Evolutionary conservation across 1,140 invertebrate genomes (phyloP), one percentile per base, ranked within the genome.

Genomic region (Tetramorium parvispinum): DNA sequence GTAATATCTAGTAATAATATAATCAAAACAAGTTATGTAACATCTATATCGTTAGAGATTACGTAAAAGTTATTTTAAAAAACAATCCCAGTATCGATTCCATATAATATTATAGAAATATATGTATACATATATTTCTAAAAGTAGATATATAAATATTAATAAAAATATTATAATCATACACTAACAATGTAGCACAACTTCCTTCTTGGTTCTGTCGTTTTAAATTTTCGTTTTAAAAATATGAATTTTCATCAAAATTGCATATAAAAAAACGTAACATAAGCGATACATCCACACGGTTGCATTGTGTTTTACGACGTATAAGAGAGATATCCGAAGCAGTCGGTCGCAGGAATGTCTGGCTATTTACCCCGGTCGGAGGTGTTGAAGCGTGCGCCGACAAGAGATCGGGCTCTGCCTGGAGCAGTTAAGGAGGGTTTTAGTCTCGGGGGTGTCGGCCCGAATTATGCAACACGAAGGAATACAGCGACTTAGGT

Each of bases 371-470:
- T 91, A 88, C 83, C 66, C 70, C 43, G 51, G 8, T 8, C 73
- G 77, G 85, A 92, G 91, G 92, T 91, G 92, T 92, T 87, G 91
- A 88, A 88, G 89, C 88, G 91, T 88, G 88, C 75, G 85, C 87
- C 87, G 65, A 89, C 85, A 81, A 85, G 92, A 91, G 87, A 87
- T 92, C 85, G 89, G 86, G 78, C 71, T 89, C 68, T 66, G 92
- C 91, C 92, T 81, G 87, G 59, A 92, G 91, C 92, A 90, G 85
- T 93, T 87, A 89, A 92, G 91, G 89, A 92, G 92, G 92, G 89
- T 87, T 88, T 61, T 63, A 79, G 73, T 87, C 79, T 70, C 79
- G 90, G 86, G 89, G 91, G 92, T 93, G 92, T 93, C 91, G 85
- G 87, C 86, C 87, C 91, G 92, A 86, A 92, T 92, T 91, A 92